Evolutionary conservation across 2,797 vertebrate genomes (phyloP).

Genomic region (Potorous gilbertii): DNA sequence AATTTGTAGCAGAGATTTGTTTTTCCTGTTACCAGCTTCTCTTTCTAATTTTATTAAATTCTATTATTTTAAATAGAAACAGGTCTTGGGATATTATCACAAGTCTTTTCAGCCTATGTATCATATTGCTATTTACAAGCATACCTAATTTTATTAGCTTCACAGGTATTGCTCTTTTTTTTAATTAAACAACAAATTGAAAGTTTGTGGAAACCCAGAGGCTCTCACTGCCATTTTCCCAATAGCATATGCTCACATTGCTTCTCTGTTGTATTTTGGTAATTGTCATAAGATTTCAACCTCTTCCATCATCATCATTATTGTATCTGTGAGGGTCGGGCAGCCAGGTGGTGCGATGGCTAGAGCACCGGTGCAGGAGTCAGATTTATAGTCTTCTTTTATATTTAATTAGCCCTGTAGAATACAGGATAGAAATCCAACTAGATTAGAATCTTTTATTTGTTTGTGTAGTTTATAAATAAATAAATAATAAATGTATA

Average conservation of each 20-base stretch:
- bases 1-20: neutral
- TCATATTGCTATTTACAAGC: neutral
- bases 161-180: neutral
- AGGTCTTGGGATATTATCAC: neutral
- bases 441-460: neutral
- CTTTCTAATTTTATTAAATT: neutral
- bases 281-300: neutral
- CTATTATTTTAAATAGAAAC: neutral
- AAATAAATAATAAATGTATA: too few relatives aligned
- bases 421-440: neutral
- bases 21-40: neutral
- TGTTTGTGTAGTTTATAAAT: neutral
- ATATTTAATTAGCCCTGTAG: neutral
- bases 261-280: neutral
- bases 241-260: neutral
- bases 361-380: too few relatives aligned
- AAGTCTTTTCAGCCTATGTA: neutral
- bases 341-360: too few relatives aligned
- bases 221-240: neutral
- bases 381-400: neutral
- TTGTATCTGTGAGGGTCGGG: neutral
- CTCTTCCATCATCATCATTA: neutral
- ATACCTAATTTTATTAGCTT: neutral
- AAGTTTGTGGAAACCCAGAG: neutral
- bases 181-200: neutral